Evolutionary conservation across 2,888 invertebrate genomes (phyloP).

Genomic region (Oxystoma pomonae): DNA sequence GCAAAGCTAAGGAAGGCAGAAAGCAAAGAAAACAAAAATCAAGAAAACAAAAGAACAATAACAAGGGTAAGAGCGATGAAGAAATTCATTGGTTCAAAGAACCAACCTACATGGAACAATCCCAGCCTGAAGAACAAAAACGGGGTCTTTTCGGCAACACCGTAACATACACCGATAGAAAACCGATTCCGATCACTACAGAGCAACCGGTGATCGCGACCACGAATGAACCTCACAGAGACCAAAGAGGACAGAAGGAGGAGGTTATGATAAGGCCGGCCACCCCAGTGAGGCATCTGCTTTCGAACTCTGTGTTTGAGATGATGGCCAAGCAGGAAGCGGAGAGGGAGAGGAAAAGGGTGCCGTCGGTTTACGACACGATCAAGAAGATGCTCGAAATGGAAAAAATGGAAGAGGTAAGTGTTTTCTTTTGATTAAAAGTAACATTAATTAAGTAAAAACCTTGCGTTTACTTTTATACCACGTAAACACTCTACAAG

Average conservation of each 20-base stretch:
- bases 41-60: slow-evolving; percentile 14
- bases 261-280: slow-evolving; percentile 60
- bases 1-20: slow-evolving; percentile 17
- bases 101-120: slow-evolving; percentile 27
- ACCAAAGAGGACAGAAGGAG: slow-evolving; percentile 57
- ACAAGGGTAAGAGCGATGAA: slow-evolving; percentile 21
- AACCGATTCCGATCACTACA: slow-evolving; percentile 38
- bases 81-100: slow-evolving; percentile 33
- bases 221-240: slow-evolving; percentile 30
- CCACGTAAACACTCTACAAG: too few relatives aligned
- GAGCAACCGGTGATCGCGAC: slow-evolving; percentile 24
- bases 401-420: slow-evolving; percentile 57
- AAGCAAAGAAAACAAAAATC: slow-evolving; percentile 8
- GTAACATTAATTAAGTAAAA: too few relatives aligned
- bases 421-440: background rate
- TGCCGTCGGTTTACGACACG: slow-evolving; percentile 54
- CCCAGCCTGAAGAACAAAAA: slow-evolving; percentile 8
- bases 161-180: slow-evolving; percentile 41
- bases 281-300: slow-evolving; percentile 52
- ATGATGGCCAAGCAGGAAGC: slow-evolving; percentile 45
- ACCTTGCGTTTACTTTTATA: too few relatives aligned
- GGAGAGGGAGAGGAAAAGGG: slow-evolving; percentile 36
- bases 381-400: slow-evolving; percentile 55
- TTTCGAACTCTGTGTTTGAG: slow-evolving; percentile 53
- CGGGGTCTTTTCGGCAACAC: slow-evolving; percentile 20